These are phyloP conservation scores for Cecropterus lyciades DNA, from an alignment of 1,140 invertebrate species.

Conservation along the genomic window DNA sequence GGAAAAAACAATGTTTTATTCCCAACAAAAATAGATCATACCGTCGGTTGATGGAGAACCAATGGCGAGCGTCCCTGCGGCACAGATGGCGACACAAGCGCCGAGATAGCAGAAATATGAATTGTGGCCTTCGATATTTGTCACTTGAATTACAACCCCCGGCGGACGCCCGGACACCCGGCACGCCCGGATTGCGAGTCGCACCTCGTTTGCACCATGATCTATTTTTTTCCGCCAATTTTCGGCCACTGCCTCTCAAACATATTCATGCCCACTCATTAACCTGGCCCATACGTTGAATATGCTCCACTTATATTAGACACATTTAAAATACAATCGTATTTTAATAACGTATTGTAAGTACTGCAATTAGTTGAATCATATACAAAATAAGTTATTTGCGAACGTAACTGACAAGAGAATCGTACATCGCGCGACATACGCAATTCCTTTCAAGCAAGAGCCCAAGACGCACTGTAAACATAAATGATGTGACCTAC, in stretches of 20 bases:
- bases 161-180: conserved; percentile 63
- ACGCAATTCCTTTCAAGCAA: background rate
- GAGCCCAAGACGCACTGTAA: conserved; percentile 13
- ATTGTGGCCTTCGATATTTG: conserved; percentile 85
- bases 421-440: conserved; percentile 3
- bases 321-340: no score
- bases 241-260: conserved; percentile 29
- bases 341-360: conserved; percentile 5
- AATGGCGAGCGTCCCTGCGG: conserved; percentile 71
- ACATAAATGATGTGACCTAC: conserved; percentile 19
- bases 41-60: conserved; percentile 79
- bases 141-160: conserved; percentile 84
- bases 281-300: background rate
- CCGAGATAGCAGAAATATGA: conserved; percentile 83
- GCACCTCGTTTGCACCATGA: conserved; percentile 75
- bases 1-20: conserved; percentile 81
- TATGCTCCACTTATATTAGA: no score
- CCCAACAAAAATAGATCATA: conserved; percentile 81
- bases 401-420: conserved; percentile 7
- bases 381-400: conserved; percentile 6
- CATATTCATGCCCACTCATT: conserved; percentile 5
- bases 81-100: conserved; percentile 79
- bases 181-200: conserved; percentile 40
- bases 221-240: conserved; percentile 63
- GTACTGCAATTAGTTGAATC: conserved; percentile 15